These are phyloP conservation scores for Macroramphosus scolopax DNA, from an alignment of 2,797 vertebrate species.

Conservation along the genomic window DNA sequence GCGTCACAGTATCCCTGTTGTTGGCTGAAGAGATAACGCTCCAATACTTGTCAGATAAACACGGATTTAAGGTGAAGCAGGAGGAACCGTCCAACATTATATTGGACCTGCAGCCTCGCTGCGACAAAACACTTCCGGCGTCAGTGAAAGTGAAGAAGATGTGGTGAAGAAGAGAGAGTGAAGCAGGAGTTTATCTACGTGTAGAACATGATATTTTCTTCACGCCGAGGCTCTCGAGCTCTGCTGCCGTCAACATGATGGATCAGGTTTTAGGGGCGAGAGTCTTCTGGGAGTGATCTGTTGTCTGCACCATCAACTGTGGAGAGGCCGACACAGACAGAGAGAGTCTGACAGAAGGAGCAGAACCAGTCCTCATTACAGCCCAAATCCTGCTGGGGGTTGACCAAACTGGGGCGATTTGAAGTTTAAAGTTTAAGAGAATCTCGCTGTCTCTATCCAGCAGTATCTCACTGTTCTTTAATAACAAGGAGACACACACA, in stretches of 20 bases:
- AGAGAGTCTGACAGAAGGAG: conserved; percentile 43
- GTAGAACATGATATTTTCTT: conserved; percentile 68
- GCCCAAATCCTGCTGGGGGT: conserved; percentile 64
- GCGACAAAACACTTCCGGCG: conserved; percentile 5
- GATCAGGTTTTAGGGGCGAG: conserved; percentile 68
- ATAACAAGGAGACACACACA: conserved; percentile 51
- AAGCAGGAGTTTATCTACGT: conserved; percentile 61
- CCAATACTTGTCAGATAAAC: conserved; percentile 46
- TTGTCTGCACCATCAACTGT: conserved; percentile 66
- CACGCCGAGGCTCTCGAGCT: conserved; percentile 65
- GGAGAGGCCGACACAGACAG: conserved; percentile 48
- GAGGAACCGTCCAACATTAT: conserved; percentile 15
- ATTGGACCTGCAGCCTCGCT: conserved; percentile 15
- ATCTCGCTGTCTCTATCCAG: conserved; percentile 38
- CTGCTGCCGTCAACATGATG: conserved; percentile 65
- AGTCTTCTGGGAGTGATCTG: conserved; percentile 72
- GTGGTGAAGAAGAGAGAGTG: conserved; percentile 32
- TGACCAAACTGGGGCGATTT: conserved; percentile 61
- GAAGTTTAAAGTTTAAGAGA: conserved; percentile 68
- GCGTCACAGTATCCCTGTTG: conserved; percentile 39
- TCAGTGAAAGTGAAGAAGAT: conserved; percentile 39
- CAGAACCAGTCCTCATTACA: conserved; percentile 67
- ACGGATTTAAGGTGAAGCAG: conserved; percentile 52
- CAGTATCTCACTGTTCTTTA: conserved; percentile 46
- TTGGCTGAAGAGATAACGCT: conserved; percentile 40